Evolutionary conservation across 2,888 invertebrate species (phyloP).

Genomic region (Sturmia bella): DNA sequence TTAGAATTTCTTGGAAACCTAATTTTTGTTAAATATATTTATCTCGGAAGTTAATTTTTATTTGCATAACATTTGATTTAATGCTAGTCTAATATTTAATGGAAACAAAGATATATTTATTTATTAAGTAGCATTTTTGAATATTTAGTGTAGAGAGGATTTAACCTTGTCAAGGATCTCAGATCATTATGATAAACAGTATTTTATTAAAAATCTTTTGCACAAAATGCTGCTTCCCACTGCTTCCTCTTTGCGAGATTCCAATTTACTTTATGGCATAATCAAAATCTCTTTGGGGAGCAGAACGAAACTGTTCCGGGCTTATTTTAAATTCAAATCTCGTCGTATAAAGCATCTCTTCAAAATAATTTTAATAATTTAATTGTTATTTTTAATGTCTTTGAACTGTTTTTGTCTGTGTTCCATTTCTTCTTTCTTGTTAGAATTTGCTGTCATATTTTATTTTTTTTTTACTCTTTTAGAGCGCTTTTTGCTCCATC

Average conservation of each 20-base stretch:
- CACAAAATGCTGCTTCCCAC: neutral
- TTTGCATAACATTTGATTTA: neutral
- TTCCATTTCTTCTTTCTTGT: conserved; percentile 12
- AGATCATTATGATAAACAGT: neutral
- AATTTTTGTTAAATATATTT: too few species aligned
- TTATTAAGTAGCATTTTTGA: neutral
- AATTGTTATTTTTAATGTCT: conserved; percentile 53
- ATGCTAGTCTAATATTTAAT: neutral
- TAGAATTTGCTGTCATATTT: conserved; percentile 7
- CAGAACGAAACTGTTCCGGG: conserved; percentile 26
- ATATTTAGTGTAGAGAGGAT: neutral
- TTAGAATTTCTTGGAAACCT: too few species aligned
- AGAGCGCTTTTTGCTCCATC: conserved; percentile 11
- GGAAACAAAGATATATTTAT: neutral
- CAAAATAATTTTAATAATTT: conserved; percentile 60
- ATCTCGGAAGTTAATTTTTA: too few species aligned
- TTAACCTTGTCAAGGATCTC: neutral
- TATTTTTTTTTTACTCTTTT: neutral
- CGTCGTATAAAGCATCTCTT: conserved; percentile 27
- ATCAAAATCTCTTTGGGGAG: conserved; percentile 35
- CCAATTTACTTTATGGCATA: conserved; percentile 39
- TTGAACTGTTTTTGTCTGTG: conserved; percentile 47
- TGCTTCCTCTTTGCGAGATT: neutral
- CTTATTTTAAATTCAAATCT: conserved; percentile 39
- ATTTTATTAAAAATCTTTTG: neutral